Evolutionary conservation across 1,140 invertebrate species (phyloP), one percentile per base, ranked within the genome.

Genomic region (Daktulosphaira vitifoliae): DNA sequence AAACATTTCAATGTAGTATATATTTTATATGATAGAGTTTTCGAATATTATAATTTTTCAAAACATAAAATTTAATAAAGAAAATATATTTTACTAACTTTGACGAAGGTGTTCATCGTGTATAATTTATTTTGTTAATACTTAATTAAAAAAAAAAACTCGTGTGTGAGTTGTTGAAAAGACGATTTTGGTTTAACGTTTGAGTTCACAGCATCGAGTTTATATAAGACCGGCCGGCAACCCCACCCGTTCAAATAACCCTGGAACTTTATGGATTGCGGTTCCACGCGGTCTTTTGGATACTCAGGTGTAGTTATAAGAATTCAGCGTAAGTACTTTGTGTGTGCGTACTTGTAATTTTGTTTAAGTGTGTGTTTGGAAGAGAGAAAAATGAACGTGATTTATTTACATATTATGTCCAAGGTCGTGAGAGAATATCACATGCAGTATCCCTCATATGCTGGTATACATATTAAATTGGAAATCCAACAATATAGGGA

Each of bases 191-290:
- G 16, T 46, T 37, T 59, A 18, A 44, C n/a, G 42, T 46, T 5
- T n/a, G 23, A 33, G 25, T 46, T 33, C 16, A 20, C 18, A 26
- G 56, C 9, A 11, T 11, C 42, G 42, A 15, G 56, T n/a, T 62
- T 62, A 62, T 62, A 62, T 62, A 62, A 15, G 53, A 44, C 13
- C 25, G 54, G 3, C 38, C 23, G 25, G 56, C 56, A 39, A 62
- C 56, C 56, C 56, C 56, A 62, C 56, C 56, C 25, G 42, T 22
- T 13, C 18, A 39, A 23, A 46, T 62, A 62, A 62, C 56, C 56
- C 56, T 62, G 56, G 53, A 18, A 29, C 26, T 48, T 44, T 20
- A 33, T 33, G 54, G 38, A 18, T 23, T 59, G 54, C 39, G 54
- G 54, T 59, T 59, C 23, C 39, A 5, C 37, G 38, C 53, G 13